Base-by-base conservation (phyloP, 2,113 vertebrate genomes). In the Perccottus glenii region DNA sequence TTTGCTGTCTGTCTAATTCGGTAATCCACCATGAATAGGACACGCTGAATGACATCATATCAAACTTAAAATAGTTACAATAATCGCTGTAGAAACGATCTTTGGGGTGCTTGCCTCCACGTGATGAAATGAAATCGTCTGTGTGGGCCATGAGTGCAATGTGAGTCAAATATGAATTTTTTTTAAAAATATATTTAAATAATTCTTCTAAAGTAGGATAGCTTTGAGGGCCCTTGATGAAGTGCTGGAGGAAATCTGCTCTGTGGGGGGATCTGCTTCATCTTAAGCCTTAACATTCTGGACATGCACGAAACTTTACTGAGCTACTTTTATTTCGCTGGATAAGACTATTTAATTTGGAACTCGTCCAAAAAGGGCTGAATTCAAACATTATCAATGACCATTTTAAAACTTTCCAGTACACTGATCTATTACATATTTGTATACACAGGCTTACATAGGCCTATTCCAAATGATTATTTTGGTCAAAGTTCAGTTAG, bases 1-100 rank as follows among this genome's bases (percentile, higher is more conserved):
- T 66, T 27, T 73, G 50, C 67, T 80, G 60, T 57, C 47, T 46
- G 49, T 78, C 42, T 77, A 16, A 67, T 64, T 66, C 69, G 72
- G 58, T 67, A 57, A 60, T 70, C 62, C 64, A 79, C 15, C 60
- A 82, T 70, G 67, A 66, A 65, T 11, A 45, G 43, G 16, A 58
- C 56, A 44, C 40, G 19, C 19, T 0, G 12, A 11, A 64, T 40
- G 55, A 46, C 42, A 72, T 35, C 60, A 11, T 15, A n/a, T 55
- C 11, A 9, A 40, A 58, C 56, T 43, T 43, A 58, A 58, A 58
- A 58, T 58, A 58, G 56, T 58, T 12, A 35, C 27, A 35, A 5
- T 19, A 42, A 11, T 57, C 7, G 16, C 15, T 12, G 38, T 11
- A 43, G 56, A 58, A 19, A 40, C 9, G 15, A 5, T 19, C 36